Percentiles rank a stretch among this genome's conserved stretches.
phyloP scores from a whole-genome alignment of 2,888 invertebrate species.

The Ectemnius continuus region DNA sequence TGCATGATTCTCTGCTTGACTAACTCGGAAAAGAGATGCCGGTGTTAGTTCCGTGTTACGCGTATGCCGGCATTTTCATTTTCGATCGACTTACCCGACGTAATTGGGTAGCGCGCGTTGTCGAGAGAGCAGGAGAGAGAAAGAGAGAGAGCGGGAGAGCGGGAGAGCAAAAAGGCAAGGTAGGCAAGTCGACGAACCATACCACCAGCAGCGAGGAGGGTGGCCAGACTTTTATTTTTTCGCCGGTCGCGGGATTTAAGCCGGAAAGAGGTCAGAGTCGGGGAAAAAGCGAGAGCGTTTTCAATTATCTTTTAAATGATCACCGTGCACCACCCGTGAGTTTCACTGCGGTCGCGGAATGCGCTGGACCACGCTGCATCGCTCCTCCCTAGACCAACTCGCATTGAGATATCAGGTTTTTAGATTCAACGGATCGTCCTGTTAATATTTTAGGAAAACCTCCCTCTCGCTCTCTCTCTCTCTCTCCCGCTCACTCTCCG shows the following conservation, averaged over 20 bases:
- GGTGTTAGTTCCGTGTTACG: background rate
- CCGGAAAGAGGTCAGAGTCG: background rate
- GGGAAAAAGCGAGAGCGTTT: constrained; percentile 24
- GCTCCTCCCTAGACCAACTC: too few species aligned
- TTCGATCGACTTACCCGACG: constrained; percentile 2
- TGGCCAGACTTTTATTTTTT: constrained; percentile 17
- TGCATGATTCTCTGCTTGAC: background rate
- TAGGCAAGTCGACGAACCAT: background rate
- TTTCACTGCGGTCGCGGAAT: too few species aligned
- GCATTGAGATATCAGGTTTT: too few species aligned
- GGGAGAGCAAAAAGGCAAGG: constrained; percentile 20
- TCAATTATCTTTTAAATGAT: constrained; percentile 30
- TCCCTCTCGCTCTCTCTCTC: background rate
- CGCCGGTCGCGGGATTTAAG: constrained; percentile 5
- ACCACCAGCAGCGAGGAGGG: background rate
- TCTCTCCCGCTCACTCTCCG: too few species aligned
- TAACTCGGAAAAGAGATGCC: background rate
- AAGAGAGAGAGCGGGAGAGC: constrained; percentile 5
- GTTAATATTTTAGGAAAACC: constrained; percentile 18
- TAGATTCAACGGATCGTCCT: constrained; percentile 8
- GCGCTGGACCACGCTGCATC: too few species aligned
- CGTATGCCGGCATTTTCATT: background rate
- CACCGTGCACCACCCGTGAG: too few species aligned
- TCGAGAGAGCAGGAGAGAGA: background rate
- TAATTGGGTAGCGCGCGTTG: constrained; percentile 9